Evolutionary conservation across 2,113 vertebrate genomes (phyloP), one percentile per base, ranked within the genome.

Genomic region (Cololabis saira): DNA sequence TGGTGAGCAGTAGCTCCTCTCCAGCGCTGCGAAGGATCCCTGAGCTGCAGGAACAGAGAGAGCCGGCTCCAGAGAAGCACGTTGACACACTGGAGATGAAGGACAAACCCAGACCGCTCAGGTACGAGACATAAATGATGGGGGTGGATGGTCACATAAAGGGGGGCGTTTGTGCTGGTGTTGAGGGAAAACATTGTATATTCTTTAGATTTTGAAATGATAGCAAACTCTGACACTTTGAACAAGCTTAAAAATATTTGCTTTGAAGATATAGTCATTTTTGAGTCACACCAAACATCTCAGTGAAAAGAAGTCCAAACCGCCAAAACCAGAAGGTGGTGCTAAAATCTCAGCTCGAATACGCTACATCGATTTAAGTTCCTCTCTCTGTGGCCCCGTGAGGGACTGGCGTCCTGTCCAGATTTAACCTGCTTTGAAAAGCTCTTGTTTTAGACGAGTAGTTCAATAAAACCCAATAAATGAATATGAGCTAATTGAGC

Each of bases 51-150:
- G 70, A 8, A 54, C 79, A 73, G 14, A 59, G 16, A 9, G 54
- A 74, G 18, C 24, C 50, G 12, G 73, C 80, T 54, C 9, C 70
- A 0, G 62, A 79, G 17, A 66, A 62, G 17, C 78, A 84, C 10
- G 55, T 61, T 0, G 64, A 88, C 9, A 48, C 52, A 1, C 40
- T 82, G 65, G 83, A 89, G 64, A 81, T 67, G 56, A 78, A 51
- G 61, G 89, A 89, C 57, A 91, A 87, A 68, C 83, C 88, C 50
- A 85, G 77, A 83, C 71, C 89, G 47, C 82, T 87, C 71, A 93
- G 92, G 93, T 93, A 88, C 48, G 18, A 7, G 12, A 43, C 19
- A 51, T 16, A 1, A 47, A 3, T 12, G 22, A 62, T 27, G 50
- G 10, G 4, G 40, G 14, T 3, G 18, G 40, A 17, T 3, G 18